A percentile compares a stretch with the other conserved stretches of the same genome.
These are phyloP conservation scores for Argyrosomus regius DNA, from an alignment of 2,797 vertebrate species.

Conservation along the genomic window DNA sequence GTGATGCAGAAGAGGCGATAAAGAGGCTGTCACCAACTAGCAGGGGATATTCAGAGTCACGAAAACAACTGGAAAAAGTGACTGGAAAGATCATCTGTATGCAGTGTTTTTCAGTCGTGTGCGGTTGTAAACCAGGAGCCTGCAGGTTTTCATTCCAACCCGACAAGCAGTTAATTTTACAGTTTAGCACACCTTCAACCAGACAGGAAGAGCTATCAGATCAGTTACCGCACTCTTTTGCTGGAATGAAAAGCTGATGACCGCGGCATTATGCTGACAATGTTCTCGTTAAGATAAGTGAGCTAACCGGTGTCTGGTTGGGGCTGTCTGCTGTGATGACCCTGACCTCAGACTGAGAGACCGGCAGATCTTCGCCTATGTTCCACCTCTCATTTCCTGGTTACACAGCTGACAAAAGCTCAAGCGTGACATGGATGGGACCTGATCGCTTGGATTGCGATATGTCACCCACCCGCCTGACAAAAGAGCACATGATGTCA, in stretches of 20 bases:
- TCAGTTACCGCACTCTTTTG: neutral
- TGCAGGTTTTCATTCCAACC: constrained; percentile 19
- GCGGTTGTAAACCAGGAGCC: neutral
- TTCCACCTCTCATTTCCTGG: constrained; percentile 70
- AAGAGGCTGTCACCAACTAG: constrained; percentile 29
- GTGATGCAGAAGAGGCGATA: constrained; percentile 42
- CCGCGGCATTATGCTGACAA: neutral
- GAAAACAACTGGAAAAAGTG: constrained; percentile 37
- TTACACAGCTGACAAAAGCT: constrained; percentile 61
- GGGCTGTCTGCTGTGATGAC: constrained; percentile 25
- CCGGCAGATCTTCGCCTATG: constrained; percentile 57
- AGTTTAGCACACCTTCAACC: neutral
- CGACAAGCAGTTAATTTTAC: constrained; percentile 15
- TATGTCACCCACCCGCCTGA: constrained; percentile 23
- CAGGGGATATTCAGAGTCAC: constrained; percentile 51
- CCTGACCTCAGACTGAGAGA: constrained; percentile 24
- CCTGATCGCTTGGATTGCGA: constrained; percentile 33
- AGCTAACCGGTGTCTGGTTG: constrained; percentile 17
- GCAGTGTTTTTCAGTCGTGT: constrained; percentile 19
- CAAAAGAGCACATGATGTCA: constrained; percentile 40
- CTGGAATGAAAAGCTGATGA: constrained; percentile 29
- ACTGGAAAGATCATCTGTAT: constrained; percentile 33
- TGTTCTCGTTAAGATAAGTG: constrained; percentile 34
- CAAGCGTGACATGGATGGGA: constrained; percentile 61
- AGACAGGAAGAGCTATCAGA: neutral